Evolutionary conservation across 2,888 invertebrate genomes (phyloP), one percentile per base, ranked within the genome.

Genomic region (Pyralis farinalis): DNA sequence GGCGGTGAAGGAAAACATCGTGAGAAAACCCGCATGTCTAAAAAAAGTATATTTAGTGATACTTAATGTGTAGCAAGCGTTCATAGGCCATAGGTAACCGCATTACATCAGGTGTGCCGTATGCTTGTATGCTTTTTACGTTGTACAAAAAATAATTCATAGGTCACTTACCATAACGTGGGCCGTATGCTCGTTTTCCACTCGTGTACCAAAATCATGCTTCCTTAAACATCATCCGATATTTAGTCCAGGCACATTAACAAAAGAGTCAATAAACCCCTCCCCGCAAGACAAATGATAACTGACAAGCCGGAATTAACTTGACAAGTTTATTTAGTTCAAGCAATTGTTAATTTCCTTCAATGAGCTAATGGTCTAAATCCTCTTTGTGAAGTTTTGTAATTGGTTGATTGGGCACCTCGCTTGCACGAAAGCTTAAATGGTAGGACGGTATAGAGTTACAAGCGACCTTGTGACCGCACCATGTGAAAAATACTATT

Each of bases 321-420:
- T 78, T 73, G 83, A 81, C 81, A 77, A 81, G 79, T 80, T 78
- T 82, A 86, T 86, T 85, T 83, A 70, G 81, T 74, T 68, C 65
- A 72, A 77, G 83, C 85, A 86, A 87, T 86, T 86, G 86, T 87
- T 86, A 87, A 87, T 87, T 87, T 85, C 86, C 86, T 86, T 67
- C 84, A 78, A 80, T 83, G 79, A 78, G 65, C 81, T 86, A 87
- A 86, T 86, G 80, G 87, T 59, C 71, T 74, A 81, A 87, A 86
- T 87, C 86, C 86, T 85, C 85, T 73, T 63, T 60, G 66, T 68
- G 61, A 71, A 16, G 60, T 66, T 72, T 70, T 70, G 74, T 82
- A 81, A 82, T 82, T 82, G 81, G 77, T 82, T 82, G 82, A 83
- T 83, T 82, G 83, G 75, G 59, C 63, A 55, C 49, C 49, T 44